phyloP scores from a whole-genome alignment of 2,888 invertebrate genomes.

The Dendrolimus houi region DNA sequence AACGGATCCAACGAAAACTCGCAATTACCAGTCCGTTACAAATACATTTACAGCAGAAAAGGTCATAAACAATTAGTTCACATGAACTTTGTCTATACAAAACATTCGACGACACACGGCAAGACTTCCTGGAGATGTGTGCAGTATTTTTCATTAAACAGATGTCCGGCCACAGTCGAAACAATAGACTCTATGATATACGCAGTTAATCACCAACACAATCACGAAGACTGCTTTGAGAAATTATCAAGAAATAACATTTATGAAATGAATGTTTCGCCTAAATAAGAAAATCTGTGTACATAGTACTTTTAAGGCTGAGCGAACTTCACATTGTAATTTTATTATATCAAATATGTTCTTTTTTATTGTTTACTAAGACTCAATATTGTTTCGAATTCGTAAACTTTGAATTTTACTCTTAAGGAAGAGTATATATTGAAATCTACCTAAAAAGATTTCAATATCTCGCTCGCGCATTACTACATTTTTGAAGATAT shows the following conservation, averaged over 20 bases:
- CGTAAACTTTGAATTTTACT: too few species aligned
- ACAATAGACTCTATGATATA: slow-evolving; percentile 69
- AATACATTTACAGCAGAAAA: slow-evolving; percentile 71
- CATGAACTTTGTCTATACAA: slow-evolving; percentile 72
- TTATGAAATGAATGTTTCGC: slow-evolving; percentile 66
- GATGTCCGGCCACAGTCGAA: slow-evolving; percentile 70
- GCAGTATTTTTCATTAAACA: slow-evolving; percentile 69
- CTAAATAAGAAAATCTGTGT: slow-evolving; percentile 34
- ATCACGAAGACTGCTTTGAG: slow-evolving; percentile 67
- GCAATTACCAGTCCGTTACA: slow-evolving; percentile 57
- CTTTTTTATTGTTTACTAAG: not conserved
- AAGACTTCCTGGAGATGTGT: slow-evolving; percentile 73
- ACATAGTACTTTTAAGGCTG: slow-evolving; percentile 22
- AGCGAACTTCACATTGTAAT: slow-evolving; percentile 5
- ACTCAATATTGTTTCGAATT: not conserved
- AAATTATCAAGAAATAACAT: slow-evolving; percentile 63
- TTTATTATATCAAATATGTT: not conserved
- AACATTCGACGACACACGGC: slow-evolving; percentile 70
- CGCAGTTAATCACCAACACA: slow-evolving; percentile 67
- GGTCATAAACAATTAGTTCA: slow-evolving; percentile 72
- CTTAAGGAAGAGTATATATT: too few species aligned
- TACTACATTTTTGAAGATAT: too few species aligned
- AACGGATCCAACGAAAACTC: slow-evolving; percentile 55
- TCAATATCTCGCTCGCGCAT: too few species aligned
- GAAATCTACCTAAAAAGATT: too few species aligned